Conservation (phyloP, 2,113 vertebrate species). For the Equus przewalskii region DNA sequence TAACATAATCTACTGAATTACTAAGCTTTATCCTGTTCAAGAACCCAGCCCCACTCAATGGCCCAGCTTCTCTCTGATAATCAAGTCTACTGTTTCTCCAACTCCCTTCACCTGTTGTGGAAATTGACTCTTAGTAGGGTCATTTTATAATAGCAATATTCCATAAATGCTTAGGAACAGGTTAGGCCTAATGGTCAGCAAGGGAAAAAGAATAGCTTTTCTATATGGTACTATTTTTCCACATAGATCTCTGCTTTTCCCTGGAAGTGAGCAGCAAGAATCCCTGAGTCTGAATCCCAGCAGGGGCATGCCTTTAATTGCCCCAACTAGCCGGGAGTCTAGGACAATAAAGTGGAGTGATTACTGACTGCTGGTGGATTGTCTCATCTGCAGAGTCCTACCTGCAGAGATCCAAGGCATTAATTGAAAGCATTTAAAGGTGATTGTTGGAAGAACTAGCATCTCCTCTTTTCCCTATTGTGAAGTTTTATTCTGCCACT, state of each 20-base stretch:
- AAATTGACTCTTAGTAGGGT: neutral
- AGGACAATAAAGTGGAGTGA: constrained; percentile 64
- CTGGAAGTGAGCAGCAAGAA: constrained; percentile 72
- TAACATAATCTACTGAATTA: neutral
- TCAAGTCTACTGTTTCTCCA: neutral
- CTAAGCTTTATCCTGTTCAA: neutral
- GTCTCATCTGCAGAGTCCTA: constrained; percentile 69
- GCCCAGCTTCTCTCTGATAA: neutral
- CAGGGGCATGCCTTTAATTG: constrained; percentile 74
- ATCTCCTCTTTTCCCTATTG: constrained; percentile 18
- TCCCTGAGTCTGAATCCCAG: constrained; percentile 67
- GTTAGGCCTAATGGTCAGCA: neutral
- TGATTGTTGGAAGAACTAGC: constrained; percentile 48
- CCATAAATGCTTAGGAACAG: neutral
- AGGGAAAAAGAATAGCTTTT: neutral
- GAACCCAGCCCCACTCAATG: neutral
- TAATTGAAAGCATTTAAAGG: constrained; percentile 83
- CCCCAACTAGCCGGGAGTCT: constrained; percentile 50
- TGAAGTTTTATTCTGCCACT: constrained; percentile 62
- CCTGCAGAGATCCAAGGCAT: constrained; percentile 71
- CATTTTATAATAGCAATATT: neutral
- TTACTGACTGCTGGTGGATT: constrained; percentile 80
- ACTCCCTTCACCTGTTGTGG: neutral
- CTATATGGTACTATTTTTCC: neutral
- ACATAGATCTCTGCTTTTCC: neutral